Evolutionary conservation across 2,797 vertebrate genomes (phyloP), one percentile per base, ranked within the genome.

Genomic region (Pipistrellus nathusii): DNA sequence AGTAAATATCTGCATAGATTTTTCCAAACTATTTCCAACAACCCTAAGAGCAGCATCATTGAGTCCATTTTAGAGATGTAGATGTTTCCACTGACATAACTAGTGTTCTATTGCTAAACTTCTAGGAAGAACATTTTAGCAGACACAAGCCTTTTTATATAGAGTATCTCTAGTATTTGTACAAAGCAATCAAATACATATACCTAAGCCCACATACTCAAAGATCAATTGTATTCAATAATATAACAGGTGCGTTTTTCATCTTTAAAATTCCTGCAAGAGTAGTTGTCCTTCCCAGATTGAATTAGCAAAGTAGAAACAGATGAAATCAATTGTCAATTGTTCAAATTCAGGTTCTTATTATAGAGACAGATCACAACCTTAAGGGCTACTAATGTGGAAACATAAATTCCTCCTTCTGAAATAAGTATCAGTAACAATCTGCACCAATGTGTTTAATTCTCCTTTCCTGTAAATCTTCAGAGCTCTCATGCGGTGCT

Each of bases 261-360:
- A 96, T 97, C 97, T 98, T 98, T 97, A 97, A 97, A 95, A 97
- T 96, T 93, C 96, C 95, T 97, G 89, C 92, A 98, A 96, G 96
- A 96, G 76, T 83, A 90, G 93, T 97, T 98, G 97, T 91, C 75
- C 83, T 97, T 96, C 86, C 90, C 94, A 97, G 96, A 95, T 85
- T 96, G 95, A 97, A 98, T 98, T 98, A 98, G 95, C 90, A 96
- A 96, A 98, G 94, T 88, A 96, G 96, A 96, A 98, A 96, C 96
- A 97, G 91, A 98, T 96, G 96, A 97, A 98, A 96, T 95, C 66
- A 73, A 94, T 97, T 91, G 86, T 96, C 97, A 95, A 17, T 94
- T 48, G 62, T 93, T 96, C 89, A 88, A 95, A 95, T 23, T 44
- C 5, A 96, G 94, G 94, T 92, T 94, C 46, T 15, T 82, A 84